phyloP scores from a whole-genome alignment of 2,888 invertebrate species.

The Polylopha cassiicola region DNA sequence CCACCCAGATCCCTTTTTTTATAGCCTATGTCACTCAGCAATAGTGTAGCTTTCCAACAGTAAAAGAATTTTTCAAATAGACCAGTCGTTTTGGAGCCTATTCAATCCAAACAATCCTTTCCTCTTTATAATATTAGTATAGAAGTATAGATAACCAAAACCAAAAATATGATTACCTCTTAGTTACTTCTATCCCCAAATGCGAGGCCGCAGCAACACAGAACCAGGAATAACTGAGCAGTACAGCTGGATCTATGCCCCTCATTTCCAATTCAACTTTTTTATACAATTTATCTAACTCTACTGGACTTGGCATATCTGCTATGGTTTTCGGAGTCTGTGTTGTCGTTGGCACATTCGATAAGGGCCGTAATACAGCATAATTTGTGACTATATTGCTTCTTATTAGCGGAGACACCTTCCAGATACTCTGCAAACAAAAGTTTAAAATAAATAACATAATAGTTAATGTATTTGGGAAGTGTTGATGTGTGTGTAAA shows the following conservation, averaged over 20 bases:
- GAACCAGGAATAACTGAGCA: constrained; percentile 93
- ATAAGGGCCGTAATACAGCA: constrained; percentile 37
- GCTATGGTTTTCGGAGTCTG: constrained; percentile 40
- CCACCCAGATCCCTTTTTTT: no score
- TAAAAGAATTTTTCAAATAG: no score
- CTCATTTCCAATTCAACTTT: constrained; percentile 90
- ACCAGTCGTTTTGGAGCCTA: no score
- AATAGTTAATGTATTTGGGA: no score
- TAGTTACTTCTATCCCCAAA: constrained; percentile 85
- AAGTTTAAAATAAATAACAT: no score
- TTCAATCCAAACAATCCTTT: no score
- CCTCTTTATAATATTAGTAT: no score
- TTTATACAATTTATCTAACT: constrained; percentile 87
- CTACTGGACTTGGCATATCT: constrained; percentile 42
- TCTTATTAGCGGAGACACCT: constrained; percentile 41
- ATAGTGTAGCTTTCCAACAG: no score
- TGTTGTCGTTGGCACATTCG: constrained; percentile 35
- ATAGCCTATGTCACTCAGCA: no score
- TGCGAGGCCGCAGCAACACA: constrained; percentile 87
- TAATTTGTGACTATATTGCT: constrained; percentile 33
- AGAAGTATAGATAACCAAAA: no score
- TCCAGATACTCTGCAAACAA: constrained; percentile 50
- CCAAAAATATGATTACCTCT: constrained; percentile 72
- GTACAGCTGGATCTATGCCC: constrained; percentile 91
- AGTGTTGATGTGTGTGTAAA: no score